Base-by-base conservation (phyloP, 2,888 invertebrate species). In the Galerucella calmariensis region DNA sequence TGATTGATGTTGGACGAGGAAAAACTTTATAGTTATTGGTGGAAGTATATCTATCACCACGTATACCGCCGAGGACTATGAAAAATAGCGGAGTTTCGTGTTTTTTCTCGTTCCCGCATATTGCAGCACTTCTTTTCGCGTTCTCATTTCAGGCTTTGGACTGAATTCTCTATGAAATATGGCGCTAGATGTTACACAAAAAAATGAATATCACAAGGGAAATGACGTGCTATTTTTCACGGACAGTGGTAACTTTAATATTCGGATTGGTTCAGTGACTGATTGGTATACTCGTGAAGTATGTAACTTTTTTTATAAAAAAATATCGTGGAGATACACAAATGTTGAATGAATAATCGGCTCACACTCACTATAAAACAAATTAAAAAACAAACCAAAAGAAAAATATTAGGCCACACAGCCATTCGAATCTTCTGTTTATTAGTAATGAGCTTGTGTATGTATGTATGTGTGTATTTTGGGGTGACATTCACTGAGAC, bases 191-290 rank as follows among this genome's bases (percentile, higher is more conserved):
- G 67, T 66, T 66, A 70, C 51, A 59, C 66, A 61, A 74, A 70
- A 73, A 74, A 74, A 70, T 69, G 66, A 67, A 74, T 74, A 69
- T 66, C 74, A 53, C 69, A 11, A 56, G 65, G 70, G 74, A 74
- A 70, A 74, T 74, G 74, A 70, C 67, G n/a, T 16, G 59, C 61
- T 10, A 74, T 74, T 61, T 70, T 70, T 69, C 74, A 61, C 35
- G 69, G 63, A 69, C 62, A 63, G 51, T 69, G 41, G 69, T 61
- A 71, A 65, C 65, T 71, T 65, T 71, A 65, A 71, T 71, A 71
- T 71, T 69, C 61, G 61, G 11, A 66, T 67, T 67, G 53, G 66
- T 66, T 24, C 63, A 48, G 59, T 66, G 66, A 72, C 41, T 66
- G 66, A 72, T 72, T 72, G 53, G 10, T 59, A 66, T 12, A 20